These are phyloP conservation scores for Limnodromus scolopaceus DNA, from an alignment of 2,797 vertebrate species.

Conservation along the genomic window DNA sequence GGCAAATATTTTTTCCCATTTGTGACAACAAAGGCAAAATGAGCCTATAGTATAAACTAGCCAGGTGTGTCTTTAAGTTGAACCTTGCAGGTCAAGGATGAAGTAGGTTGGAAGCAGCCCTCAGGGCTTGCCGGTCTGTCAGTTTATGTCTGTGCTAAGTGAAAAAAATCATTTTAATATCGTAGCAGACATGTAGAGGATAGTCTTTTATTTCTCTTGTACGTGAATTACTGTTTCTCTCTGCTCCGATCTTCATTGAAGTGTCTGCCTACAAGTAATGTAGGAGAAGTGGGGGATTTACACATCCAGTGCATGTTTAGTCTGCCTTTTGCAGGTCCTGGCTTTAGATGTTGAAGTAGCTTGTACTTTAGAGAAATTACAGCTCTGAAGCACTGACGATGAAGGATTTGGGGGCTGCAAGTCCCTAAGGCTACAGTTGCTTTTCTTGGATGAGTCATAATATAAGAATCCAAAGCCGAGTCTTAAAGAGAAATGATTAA, in stretches of 20 bases:
- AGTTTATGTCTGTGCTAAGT: not conserved
- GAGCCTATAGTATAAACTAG: not conserved
- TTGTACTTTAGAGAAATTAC: not conserved
- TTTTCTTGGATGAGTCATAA: constrained; percentile 15
- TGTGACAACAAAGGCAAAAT: not conserved
- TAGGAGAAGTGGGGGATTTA: not conserved
- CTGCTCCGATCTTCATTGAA: not conserved
- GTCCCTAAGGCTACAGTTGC: not conserved
- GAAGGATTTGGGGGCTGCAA: not conserved
- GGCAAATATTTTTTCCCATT: not conserved
- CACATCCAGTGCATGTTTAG: not conserved
- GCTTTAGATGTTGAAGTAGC: not conserved
- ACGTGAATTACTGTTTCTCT: not conserved
- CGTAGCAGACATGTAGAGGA: not conserved
- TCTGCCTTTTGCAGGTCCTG: not conserved
- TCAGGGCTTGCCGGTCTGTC: not conserved
- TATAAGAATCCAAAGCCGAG: not conserved
- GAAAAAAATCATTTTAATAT: not conserved
- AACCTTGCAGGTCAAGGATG: constrained; percentile 5
- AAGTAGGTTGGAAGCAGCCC: constrained; percentile 39
- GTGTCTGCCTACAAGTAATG: not conserved
- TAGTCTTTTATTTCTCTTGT: not conserved
- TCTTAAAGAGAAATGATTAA: constrained; percentile 11
- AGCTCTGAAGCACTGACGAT: not conserved
- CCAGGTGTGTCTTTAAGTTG: not conserved